phyloP scores from a whole-genome alignment of 1,140 invertebrate species.

The Dendroctonus ponderosae region DNA sequence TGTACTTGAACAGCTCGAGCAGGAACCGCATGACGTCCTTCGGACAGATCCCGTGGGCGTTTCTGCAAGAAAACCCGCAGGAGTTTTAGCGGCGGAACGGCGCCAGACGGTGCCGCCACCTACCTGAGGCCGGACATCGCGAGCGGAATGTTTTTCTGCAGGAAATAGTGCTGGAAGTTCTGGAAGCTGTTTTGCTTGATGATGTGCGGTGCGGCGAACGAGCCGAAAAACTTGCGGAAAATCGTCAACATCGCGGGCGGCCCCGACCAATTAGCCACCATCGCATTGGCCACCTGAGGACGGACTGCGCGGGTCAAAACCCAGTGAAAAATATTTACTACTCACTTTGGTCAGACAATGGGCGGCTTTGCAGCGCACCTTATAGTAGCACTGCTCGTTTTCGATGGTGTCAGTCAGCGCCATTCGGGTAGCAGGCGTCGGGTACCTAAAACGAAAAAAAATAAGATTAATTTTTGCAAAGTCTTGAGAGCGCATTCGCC shows the following conservation, averaged over 20 bases:
- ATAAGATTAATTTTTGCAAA: background rate
- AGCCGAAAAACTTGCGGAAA: constrained; percentile 94
- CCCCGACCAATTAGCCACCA: constrained; percentile 90
- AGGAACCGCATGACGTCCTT: constrained; percentile 91
- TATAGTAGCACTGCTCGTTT: constrained; percentile 91
- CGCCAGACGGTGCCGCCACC: background rate
- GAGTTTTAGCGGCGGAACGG: background rate
- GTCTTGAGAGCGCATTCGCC: background rate
- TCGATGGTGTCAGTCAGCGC: constrained; percentile 93
- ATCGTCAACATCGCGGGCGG: constrained; percentile 96
- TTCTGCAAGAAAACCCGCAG: constrained; percentile 52
- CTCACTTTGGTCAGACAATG: constrained; percentile 83
- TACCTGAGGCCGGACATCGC: constrained; percentile 84
- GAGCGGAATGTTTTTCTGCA: constrained; percentile 90
- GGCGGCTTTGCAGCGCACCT: constrained; percentile 84
- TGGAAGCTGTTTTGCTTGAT: constrained; percentile 94
- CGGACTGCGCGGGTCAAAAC: background rate
- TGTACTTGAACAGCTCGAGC: constrained; percentile 96
- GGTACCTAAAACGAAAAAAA: constrained; percentile 60
- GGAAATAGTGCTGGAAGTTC: constrained; percentile 94
- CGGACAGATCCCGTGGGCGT: constrained; percentile 91
- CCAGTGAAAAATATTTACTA: background rate
- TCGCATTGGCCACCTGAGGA: constrained; percentile 86
- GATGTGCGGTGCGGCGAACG: constrained; percentile 90
- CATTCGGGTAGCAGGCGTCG: constrained; percentile 80